Conservation (phyloP, 2,888 invertebrate genomes). For the Fabriciana adippe region DNA sequence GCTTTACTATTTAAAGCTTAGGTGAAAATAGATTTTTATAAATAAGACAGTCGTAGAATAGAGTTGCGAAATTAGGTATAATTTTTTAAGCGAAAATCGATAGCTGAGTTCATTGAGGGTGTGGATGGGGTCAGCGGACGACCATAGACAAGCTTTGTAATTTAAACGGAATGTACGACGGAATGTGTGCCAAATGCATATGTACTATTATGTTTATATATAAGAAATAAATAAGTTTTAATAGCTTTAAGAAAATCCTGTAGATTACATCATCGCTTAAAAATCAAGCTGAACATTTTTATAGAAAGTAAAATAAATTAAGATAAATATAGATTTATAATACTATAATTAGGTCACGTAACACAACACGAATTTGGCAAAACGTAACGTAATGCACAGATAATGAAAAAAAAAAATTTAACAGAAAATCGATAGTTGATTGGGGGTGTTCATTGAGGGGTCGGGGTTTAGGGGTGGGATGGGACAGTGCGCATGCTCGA, state of each 20-base stretch:
- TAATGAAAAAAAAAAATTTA: conserved; percentile 51
- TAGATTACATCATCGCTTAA: too few species aligned
- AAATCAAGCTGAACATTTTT: neutral
- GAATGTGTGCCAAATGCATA: conserved; percentile 11
- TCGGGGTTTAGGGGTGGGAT: conserved; percentile 53
- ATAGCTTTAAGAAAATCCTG: neutral
- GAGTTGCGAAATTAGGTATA: conserved; percentile 14
- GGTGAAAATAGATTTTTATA: neutral
- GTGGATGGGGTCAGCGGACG: conserved; percentile 26
- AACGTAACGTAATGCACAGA: conserved; percentile 37
- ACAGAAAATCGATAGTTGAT: conserved; percentile 76
- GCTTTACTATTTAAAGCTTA: neutral
- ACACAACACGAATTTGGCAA: conserved; percentile 26
- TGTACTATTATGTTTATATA: neutral
- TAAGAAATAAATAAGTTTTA: neutral
- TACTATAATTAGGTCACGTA: conserved; percentile 25
- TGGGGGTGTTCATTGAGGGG: conserved; percentile 75
- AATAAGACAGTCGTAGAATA: neutral
- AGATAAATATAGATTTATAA: neutral
- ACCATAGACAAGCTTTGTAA: conserved; percentile 19
- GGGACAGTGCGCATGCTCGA: conserved; percentile 65
- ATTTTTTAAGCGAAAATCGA: conserved; percentile 20
- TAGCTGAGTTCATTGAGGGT: conserved; percentile 21
- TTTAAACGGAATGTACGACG: neutral
- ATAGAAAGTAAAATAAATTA: neutral